Evolutionary conservation across 2,113 vertebrate species (phyloP).

Genomic region (Leucopternis melanops): DNA sequence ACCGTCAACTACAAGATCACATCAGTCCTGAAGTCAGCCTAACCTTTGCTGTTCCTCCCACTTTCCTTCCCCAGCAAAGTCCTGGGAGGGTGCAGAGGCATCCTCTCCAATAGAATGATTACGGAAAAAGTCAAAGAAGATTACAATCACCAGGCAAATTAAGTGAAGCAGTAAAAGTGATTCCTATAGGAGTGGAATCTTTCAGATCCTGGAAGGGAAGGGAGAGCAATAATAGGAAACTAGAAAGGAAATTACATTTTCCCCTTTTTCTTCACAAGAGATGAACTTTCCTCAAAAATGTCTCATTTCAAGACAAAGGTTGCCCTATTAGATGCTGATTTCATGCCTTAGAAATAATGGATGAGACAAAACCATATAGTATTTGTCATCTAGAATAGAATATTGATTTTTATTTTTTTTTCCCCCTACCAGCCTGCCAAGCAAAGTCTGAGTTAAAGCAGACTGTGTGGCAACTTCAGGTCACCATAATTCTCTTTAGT

Average conservation of each 20-base stretch:
- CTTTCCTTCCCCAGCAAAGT: neutral
- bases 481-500: conserved; percentile 13
- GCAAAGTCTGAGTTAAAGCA: neutral
- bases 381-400: neutral
- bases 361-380: neutral
- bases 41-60: neutral
- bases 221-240: neutral
- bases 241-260: neutral
- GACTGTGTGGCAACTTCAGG: neutral
- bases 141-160: neutral
- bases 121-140: neutral
- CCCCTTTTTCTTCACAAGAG: neutral
- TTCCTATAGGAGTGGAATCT: neutral
- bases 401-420: neutral
- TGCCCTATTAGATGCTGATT: conserved; percentile 17
- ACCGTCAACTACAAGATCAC: conserved; percentile 14
- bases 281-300: neutral
- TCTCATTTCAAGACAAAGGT: neutral
- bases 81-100: neutral
- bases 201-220: neutral
- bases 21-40: neutral
- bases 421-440: neutral
- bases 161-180: neutral
- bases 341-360: conserved; percentile 11
- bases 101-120: neutral